These are phyloP conservation scores for Erebia palarica DNA, from an alignment of 2,888 invertebrate species.

Conservation along the genomic window DNA sequence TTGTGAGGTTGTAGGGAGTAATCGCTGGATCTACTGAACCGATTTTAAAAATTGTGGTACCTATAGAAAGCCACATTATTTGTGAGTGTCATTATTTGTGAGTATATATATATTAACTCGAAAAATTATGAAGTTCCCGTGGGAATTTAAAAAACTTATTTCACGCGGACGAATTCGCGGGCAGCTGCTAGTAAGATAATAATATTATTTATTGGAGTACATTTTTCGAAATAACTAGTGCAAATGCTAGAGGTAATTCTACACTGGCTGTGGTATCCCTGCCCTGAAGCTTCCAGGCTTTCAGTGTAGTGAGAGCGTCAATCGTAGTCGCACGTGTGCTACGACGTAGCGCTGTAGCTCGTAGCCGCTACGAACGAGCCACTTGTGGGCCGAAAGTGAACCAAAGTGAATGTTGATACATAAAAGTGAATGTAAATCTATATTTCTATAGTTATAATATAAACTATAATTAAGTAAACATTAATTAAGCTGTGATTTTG, in stretches of 20 bases:
- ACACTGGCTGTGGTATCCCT: constrained; percentile 44
- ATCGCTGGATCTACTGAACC: no score
- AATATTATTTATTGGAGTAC: no score
- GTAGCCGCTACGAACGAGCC: constrained; percentile 47
- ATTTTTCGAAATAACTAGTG: constrained; percentile 2
- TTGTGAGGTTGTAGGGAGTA: no score
- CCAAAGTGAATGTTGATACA: constrained; percentile 42
- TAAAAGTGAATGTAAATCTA: constrained; percentile 27
- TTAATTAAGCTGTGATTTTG: constrained; percentile 17
- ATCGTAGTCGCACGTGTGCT: constrained; percentile 52
- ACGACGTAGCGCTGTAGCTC: constrained; percentile 50
- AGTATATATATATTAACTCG: no score
- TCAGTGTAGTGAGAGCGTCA: constrained; percentile 39
- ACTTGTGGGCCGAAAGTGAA: constrained; percentile 21
- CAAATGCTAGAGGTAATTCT: constrained; percentile 27
- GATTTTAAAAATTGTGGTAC: no score
- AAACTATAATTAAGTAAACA: neutral
- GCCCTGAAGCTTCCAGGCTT: constrained; percentile 17
- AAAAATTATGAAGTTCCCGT: no score
- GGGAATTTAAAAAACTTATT: no score
- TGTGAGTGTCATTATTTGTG: no score
- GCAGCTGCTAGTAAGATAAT: no score
- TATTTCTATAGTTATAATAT: neutral
- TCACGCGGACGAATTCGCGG: no score
- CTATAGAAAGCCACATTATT: no score